Evolutionary conservation across 2,888 invertebrate species (phyloP).

Genomic region (Chymomyza amoena): DNA sequence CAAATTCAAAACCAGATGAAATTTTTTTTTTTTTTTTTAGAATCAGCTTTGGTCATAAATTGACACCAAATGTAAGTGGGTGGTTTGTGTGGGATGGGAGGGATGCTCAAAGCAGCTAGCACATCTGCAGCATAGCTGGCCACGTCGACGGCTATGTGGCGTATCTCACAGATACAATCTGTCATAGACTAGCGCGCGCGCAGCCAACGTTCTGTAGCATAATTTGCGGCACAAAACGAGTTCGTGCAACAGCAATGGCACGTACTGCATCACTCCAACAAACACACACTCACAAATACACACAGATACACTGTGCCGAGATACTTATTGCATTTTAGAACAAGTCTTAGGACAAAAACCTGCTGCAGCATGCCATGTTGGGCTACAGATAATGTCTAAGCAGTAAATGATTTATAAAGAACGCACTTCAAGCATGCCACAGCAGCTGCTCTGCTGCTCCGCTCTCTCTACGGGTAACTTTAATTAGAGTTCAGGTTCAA

Average conservation of each 20-base stretch:
- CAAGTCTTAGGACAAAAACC: neutral
- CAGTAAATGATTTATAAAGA: conserved; percentile 62
- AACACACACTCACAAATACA: neutral
- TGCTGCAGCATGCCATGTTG: conserved; percentile 5
- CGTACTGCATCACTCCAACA: conserved; percentile 23
- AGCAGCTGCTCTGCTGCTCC: too few relatives aligned
- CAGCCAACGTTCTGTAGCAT: conserved; percentile 43
- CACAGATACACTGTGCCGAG: neutral
- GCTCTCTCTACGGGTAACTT: conserved; percentile 13
- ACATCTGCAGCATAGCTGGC: conserved; percentile 6
- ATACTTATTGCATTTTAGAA: neutral
- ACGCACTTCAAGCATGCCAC: conserved; percentile 16
- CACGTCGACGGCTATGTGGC: conserved; percentile 36
- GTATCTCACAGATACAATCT: conserved; percentile 64
- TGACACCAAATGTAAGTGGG: conserved; percentile 39
- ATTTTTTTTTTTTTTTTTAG: conserved; percentile 40
- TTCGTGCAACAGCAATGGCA: conserved; percentile 37
- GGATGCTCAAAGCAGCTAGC: conserved; percentile 13
- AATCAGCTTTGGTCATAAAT: conserved; percentile 58
- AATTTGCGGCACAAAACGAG: conserved; percentile 57
- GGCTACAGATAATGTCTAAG: conserved; percentile 61
- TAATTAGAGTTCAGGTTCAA: conserved; percentile 45
- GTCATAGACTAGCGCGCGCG: conserved; percentile 51
- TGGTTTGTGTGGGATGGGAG: neutral
- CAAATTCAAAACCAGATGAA: conserved; percentile 30